These are phyloP conservation scores for Syrista parreyssii DNA, from an alignment of 2,888 invertebrate genomes.

Conservation along the genomic window DNA sequence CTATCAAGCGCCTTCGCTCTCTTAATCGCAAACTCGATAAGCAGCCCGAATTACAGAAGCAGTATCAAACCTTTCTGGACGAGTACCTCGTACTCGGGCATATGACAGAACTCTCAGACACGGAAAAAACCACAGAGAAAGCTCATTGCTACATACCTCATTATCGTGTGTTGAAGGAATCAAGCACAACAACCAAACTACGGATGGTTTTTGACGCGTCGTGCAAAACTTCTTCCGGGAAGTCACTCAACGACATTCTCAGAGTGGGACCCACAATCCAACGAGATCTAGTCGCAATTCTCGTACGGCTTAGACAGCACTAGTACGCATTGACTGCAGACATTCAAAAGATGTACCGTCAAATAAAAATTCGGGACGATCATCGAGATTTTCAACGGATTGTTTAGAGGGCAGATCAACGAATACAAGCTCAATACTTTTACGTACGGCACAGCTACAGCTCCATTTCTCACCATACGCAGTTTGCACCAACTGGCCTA, in stretches of 20 bases:
- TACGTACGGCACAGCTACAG: conserved; percentile 41
- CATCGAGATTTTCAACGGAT: conserved; percentile 45
- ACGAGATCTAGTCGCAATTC: conserved; percentile 31
- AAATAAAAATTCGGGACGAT: conserved; percentile 26
- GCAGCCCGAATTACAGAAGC: not conserved
- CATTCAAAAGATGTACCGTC: conserved; percentile 51
- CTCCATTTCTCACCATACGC: conserved; percentile 37
- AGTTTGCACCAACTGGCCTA: conserved; percentile 24
- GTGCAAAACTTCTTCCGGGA: conserved; percentile 26
- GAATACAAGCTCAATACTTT: conserved; percentile 38
- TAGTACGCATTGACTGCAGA: conserved; percentile 43
- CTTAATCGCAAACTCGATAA: conserved; percentile 4
- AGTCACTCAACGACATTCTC: conserved; percentile 42
- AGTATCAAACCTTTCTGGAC: conserved; percentile 22
- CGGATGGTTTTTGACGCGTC: conserved; percentile 51
- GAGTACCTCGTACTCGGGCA: conserved; percentile 21
- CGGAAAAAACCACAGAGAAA: not conserved
- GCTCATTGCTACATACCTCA: conserved; percentile 44
- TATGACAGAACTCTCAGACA: conserved; percentile 15
- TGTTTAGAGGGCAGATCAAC: conserved; percentile 39
- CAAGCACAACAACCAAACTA: conserved; percentile 41
- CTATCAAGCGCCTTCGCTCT: not conserved
- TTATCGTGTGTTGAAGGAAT: conserved; percentile 40
- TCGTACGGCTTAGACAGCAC: conserved; percentile 37
- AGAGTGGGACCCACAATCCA: conserved; percentile 40